phyloP scores from a whole-genome alignment of 92 coral and sea anemone species.

The Actinernus sp. region DNA sequence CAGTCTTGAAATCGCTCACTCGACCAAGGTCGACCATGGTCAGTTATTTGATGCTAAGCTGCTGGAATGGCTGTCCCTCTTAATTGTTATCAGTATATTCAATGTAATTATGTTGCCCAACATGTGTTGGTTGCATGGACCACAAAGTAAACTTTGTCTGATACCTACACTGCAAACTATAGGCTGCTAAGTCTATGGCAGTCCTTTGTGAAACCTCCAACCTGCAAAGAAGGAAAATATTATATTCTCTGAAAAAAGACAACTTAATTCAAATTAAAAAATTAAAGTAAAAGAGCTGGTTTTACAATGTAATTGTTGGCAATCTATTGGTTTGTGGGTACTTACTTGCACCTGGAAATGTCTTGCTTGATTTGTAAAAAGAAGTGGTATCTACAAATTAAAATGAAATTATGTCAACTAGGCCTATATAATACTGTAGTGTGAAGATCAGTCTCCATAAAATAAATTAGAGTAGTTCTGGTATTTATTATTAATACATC shows the following conservation, averaged over 20 bases:
- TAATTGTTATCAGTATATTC: too few relatives aligned
- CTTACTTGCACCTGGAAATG: constrained; percentile 85
- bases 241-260: not conserved
- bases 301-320: not conserved
- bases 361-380: constrained; percentile 96
- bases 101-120: too few relatives aligned
- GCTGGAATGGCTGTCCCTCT: too few relatives aligned
- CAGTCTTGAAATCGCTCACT: too few relatives aligned
- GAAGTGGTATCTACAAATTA: constrained; percentile 84
- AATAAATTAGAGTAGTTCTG: too few relatives aligned
- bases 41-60: too few relatives aligned
- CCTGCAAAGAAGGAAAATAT: constrained; percentile 29
- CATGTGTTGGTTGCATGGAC: not conserved
- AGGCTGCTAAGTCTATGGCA: constrained; percentile 92
- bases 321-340: not conserved
- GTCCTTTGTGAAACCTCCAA: constrained; percentile 87
- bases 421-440: not conserved
- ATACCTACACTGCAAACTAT: constrained; percentile 96
- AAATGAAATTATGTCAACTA: not conserved
- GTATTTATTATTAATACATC: too few relatives aligned
- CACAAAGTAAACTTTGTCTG: not conserved
- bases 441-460: too few relatives aligned
- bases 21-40: too few relatives aligned
- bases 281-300: not conserved
- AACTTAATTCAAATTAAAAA: not conserved